Conservation (phyloP, 1,140 invertebrate species). For the Neodiprion fabricii region DNA sequence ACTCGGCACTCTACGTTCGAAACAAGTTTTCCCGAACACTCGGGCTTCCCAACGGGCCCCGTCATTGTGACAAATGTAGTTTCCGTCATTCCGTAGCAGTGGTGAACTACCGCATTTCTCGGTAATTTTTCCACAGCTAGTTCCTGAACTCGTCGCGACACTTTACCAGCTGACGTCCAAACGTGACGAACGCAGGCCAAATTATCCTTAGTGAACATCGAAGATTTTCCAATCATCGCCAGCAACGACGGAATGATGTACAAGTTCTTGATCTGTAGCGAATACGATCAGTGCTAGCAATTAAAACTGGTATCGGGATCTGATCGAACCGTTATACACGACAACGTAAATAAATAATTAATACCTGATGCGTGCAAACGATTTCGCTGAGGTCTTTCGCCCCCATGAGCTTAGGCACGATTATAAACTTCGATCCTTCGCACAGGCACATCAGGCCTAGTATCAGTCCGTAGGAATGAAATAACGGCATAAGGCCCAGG, state of each 20-base stretch:
- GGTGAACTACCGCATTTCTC: neutral
- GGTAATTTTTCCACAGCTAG: neutral
- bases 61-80: neutral
- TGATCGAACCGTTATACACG: no score
- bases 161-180: neutral
- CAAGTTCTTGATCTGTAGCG: neutral
- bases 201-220: neutral
- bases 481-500: neutral
- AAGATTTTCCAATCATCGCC: neutral
- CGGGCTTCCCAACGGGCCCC: neutral
- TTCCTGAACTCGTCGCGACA: neutral
- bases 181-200: neutral
- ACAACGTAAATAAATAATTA: neutral
- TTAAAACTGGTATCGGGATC: no score
- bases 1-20: neutral
- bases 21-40: neutral
- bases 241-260: neutral
- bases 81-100: neutral
- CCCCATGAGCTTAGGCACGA: neutral
- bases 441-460: neutral
- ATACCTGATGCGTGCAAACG: neutral
- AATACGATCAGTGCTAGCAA: no score
- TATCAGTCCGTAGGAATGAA: neutral
- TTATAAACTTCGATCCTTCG: neutral
- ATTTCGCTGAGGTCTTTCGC: neutral